phyloP scores from a whole-genome alignment of 2,888 invertebrate genomes.

The Campoplex capitator region DNA sequence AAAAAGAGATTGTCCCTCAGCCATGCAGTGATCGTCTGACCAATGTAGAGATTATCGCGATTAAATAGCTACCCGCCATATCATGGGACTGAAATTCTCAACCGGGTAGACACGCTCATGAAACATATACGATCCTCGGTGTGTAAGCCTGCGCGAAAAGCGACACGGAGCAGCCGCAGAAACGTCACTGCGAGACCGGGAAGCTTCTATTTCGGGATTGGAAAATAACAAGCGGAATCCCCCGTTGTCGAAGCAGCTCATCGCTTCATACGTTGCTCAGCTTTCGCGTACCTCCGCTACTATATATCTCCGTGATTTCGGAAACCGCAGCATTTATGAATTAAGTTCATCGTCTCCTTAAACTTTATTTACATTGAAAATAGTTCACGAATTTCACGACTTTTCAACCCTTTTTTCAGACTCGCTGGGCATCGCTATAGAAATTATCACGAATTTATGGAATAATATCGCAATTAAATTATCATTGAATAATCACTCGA shows the following conservation, averaged over 20 bases:
- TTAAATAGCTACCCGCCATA: background rate
- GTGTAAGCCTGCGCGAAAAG: background rate
- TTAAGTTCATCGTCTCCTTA: background rate
- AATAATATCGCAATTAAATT: background rate
- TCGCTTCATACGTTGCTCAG: constrained; percentile 16
- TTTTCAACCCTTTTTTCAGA: background rate
- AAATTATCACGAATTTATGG: background rate
- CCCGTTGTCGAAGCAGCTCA: constrained; percentile 66
- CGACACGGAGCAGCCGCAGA: constrained; percentile 9
- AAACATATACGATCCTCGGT: background rate
- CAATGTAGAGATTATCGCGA: constrained; percentile 4
- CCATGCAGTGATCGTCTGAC: background rate
- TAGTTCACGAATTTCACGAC: no score
- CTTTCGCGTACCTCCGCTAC: constrained; percentile 22
- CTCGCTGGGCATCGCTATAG: background rate
- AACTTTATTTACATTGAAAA: background rate
- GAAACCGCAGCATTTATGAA: background rate
- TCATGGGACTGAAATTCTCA: background rate
- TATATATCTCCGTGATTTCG: background rate
- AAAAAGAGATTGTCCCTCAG: background rate
- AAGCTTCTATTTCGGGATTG: constrained; percentile 80
- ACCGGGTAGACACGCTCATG: background rate
- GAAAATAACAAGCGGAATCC: constrained; percentile 79
- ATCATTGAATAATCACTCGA: background rate
- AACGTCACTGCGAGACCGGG: constrained; percentile 39